Conservation (phyloP, 2,797 vertebrate genomes). For the Rhinella marina region DNA sequence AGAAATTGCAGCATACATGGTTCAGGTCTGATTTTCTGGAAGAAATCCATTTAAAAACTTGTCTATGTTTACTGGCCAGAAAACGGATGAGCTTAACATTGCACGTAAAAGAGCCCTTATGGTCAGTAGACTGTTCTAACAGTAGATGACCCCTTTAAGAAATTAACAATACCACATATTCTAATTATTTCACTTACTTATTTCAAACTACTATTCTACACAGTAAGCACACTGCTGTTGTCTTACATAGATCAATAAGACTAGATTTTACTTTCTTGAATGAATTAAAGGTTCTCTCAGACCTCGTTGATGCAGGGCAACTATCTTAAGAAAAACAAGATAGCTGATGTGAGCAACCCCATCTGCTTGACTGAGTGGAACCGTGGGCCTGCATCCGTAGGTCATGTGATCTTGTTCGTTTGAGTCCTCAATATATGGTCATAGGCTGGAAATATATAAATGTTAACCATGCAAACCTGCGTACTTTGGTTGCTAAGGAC, state of each 20-base stretch:
- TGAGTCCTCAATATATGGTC: too few relatives aligned
- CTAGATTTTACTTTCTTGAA: neutral
- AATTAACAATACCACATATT: neutral
- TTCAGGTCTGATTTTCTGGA: too few relatives aligned
- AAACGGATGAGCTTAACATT: too few relatives aligned
- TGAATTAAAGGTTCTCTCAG: neutral
- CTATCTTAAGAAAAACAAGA: neutral
- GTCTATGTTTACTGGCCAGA: too few relatives aligned
- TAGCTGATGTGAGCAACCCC: neutral
- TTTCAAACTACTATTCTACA: neutral
- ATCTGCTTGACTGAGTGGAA: neutral
- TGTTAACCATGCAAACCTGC: conserved; percentile 20
- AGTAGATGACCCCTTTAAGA: too few relatives aligned
- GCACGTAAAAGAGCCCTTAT: too few relatives aligned
- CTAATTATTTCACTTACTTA: neutral
- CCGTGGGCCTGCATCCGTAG: too few relatives aligned
- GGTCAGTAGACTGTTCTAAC: too few relatives aligned
- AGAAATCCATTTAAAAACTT: too few relatives aligned
- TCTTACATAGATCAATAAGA: neutral
- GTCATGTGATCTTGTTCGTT: too few relatives aligned
- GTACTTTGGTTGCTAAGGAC: conserved; percentile 85
- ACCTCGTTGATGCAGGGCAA: too few relatives aligned
- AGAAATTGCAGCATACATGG: too few relatives aligned
- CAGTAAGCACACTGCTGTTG: neutral
- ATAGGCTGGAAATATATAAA: neutral